Evolutionary conservation across 2,113 vertebrate species (phyloP).

Genomic region (Herpetotheres cachinnans): DNA sequence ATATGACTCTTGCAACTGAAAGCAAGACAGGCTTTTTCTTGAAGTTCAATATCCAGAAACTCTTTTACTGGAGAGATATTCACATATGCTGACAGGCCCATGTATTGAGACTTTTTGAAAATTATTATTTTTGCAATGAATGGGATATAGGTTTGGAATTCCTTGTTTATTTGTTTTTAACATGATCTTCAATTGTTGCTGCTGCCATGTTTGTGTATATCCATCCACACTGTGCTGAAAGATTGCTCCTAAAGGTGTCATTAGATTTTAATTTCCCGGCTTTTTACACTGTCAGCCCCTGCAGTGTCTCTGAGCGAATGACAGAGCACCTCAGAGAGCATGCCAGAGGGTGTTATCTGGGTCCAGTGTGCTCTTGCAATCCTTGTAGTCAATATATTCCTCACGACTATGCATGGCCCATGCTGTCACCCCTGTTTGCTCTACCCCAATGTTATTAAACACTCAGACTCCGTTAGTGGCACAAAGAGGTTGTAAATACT

Average conservation of each 20-base stretch:
- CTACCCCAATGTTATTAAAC: rapidly evolving
- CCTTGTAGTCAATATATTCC: background rate
- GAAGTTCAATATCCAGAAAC: background rate
- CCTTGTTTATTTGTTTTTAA: background rate
- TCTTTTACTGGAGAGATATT: background rate
- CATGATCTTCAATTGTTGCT: background rate
- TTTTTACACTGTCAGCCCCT: background rate
- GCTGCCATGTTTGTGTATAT: background rate
- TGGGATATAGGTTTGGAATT: background rate
- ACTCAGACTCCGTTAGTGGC: rapidly evolving
- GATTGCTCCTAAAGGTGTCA: background rate
- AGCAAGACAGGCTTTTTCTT: background rate
- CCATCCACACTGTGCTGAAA: background rate
- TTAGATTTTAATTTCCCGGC: background rate
- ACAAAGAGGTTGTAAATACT: background rate
- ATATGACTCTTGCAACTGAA: background rate
- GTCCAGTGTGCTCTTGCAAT: background rate
- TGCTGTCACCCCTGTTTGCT: background rate
- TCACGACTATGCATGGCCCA: background rate
- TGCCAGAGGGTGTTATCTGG: rapidly evolving
- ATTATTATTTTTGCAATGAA: background rate
- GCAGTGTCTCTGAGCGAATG: background rate
- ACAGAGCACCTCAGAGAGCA: rapidly evolving
- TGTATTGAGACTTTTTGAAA: background rate
- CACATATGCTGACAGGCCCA: background rate